A percentile compares a stretch with the other conserved stretches of the same genome.
Conservation (phyloP, 2,113 vertebrate genomes). For the Phylloscopus trochiloides region DNA sequence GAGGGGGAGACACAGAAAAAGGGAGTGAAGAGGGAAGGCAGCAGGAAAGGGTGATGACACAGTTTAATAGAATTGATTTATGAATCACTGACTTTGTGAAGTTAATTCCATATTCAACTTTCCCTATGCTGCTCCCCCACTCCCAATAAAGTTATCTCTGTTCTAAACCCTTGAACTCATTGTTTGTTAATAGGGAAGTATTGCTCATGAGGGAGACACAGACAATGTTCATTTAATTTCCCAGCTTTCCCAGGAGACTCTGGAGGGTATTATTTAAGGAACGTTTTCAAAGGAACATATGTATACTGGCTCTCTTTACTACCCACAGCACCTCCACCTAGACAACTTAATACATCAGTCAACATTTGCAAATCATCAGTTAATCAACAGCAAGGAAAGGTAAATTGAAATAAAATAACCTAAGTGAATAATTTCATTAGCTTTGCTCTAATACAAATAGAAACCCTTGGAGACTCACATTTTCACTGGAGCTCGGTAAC, state of each 20-base stretch:
- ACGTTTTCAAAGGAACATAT: neutral
- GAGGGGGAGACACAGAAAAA: neutral
- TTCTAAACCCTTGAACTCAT: constrained; percentile 43
- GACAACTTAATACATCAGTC: constrained; percentile 19
- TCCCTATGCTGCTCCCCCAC: neutral
- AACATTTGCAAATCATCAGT: constrained; percentile 38
- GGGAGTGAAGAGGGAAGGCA: neutral
- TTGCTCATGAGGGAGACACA: constrained; percentile 49
- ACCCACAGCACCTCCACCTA: neutral
- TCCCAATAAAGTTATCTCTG: constrained; percentile 2
- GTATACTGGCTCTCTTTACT: neutral
- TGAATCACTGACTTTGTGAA: constrained; percentile 34
- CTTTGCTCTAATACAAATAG: constrained; percentile 40
- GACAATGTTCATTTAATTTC: constrained; percentile 42
- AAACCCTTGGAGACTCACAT: neutral
- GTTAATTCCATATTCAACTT: constrained; percentile 46
- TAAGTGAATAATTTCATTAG: constrained; percentile 20
- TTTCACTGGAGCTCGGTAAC: constrained; percentile 22
- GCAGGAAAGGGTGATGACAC: constrained; percentile 43
- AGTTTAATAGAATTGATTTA: constrained; percentile 31
- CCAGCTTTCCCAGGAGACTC: constrained; percentile 31
- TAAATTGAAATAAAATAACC: neutral
- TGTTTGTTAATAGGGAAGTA: constrained; percentile 55
- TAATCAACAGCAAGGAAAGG: constrained; percentile 22
- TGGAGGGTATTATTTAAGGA: constrained; percentile 1